Conservation (phyloP, 2,113 vertebrate species). For the Rhinopomastus cyanomelas region DNA sequence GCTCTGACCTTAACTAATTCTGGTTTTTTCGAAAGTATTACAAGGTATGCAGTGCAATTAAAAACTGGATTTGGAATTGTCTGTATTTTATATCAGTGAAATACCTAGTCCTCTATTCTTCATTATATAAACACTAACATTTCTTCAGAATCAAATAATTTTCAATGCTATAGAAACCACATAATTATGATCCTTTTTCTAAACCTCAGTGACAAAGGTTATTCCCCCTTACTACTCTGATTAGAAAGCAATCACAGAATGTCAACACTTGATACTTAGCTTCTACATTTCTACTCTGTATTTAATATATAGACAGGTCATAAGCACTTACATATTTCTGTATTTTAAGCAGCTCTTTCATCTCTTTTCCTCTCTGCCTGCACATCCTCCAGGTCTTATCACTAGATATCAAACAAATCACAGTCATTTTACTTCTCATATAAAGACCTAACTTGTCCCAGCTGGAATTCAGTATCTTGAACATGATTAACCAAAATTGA, state of each 20-base stretch:
- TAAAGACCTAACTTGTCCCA: neutral
- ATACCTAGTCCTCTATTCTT: neutral
- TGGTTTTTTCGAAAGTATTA: neutral
- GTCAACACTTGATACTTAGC: neutral
- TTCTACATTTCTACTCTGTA: neutral
- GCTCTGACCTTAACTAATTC: neutral
- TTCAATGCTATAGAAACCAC: neutral
- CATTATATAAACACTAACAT: neutral
- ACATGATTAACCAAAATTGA: neutral
- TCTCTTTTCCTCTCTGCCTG: neutral
- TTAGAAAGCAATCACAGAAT: neutral
- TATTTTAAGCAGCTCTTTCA: neutral
- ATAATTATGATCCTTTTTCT: neutral
- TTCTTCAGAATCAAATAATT: neutral
- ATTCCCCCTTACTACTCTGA: neutral
- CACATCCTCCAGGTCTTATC: neutral
- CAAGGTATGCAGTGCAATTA: neutral
- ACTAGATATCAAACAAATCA: neutral
- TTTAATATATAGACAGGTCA: neutral
- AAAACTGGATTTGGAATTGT: neutral
- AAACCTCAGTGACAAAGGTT: neutral
- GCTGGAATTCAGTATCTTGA: neutral
- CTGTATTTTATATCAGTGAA: neutral
- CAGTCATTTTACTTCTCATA: neutral
- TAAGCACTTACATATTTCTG: neutral